A percentile compares a stretch with the other conserved stretches of the same genome.
Conservation (phyloP, 2,797 vertebrate species). For the Micrastur ruficollis region DNA sequence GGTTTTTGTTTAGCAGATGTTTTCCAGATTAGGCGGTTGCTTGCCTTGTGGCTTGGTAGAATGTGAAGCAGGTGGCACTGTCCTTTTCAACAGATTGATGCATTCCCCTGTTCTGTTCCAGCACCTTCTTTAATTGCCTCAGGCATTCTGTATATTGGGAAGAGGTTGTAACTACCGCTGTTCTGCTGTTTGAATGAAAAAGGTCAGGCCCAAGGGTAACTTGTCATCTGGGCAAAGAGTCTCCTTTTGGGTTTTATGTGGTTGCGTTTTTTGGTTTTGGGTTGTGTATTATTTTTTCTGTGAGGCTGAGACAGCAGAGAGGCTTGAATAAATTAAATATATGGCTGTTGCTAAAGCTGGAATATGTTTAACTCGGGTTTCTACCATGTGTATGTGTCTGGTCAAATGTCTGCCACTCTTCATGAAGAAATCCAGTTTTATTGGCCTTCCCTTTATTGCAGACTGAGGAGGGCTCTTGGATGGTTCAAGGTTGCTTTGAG, state of each 20-base stretch:
- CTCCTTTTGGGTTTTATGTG: not conserved
- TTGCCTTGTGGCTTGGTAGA: constrained; percentile 12
- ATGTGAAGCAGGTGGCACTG: not conserved
- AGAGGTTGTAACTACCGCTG: not conserved
- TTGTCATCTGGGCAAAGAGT: not conserved
- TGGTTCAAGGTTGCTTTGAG: not conserved
- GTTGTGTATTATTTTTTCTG: not conserved
- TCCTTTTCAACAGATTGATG: not conserved
- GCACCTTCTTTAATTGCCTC: constrained; percentile 37
- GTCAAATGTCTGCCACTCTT: not conserved
- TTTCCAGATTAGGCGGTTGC: constrained; percentile 37
- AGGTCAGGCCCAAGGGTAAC: not conserved
- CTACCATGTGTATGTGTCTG: not conserved
- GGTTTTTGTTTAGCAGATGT: constrained; percentile 75
- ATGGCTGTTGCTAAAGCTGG: not conserved
- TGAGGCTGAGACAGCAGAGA: not conserved
- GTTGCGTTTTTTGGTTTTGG: not conserved
- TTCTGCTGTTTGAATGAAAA: not conserved
- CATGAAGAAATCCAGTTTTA: not conserved
- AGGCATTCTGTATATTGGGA: not conserved
- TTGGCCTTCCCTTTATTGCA: not conserved
- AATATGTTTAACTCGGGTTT: not conserved
- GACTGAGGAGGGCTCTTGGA: not conserved
- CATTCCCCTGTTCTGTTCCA: not conserved
- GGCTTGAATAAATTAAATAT: not conserved